A percentile compares a stretch with the other conserved stretches of the same genome.
Evolutionary conservation across 2,888 invertebrate genomes (phyloP).

Genomic region (Petrophora chlorosata): DNA sequence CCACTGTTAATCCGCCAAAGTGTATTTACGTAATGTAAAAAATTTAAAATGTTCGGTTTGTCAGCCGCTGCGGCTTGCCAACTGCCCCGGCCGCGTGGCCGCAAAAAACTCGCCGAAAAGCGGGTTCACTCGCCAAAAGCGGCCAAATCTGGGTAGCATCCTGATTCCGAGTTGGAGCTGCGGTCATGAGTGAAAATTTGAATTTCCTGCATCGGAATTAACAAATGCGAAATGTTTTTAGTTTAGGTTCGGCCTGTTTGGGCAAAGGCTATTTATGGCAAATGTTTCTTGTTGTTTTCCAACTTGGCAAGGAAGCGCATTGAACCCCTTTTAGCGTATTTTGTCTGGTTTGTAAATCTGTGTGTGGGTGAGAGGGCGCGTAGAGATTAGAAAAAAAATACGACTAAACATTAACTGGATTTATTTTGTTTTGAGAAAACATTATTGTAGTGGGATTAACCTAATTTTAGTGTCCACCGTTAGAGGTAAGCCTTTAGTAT

Average conservation of each 20-base stretch:
- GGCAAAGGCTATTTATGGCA: background rate
- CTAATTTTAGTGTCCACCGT: too few species aligned
- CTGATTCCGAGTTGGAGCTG: constrained; percentile 57
- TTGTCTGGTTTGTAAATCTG: too few species aligned
- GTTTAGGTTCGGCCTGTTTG: background rate
- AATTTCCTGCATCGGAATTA: constrained; percentile 32
- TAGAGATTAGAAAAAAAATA: too few species aligned
- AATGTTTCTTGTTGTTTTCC: too few species aligned
- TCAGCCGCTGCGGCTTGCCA: constrained; percentile 52
- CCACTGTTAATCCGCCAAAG: too few species aligned
- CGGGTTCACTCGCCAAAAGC: constrained; percentile 36
- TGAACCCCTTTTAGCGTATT: too few species aligned
- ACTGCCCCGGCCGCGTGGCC: constrained; percentile 42
- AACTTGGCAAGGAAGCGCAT: too few species aligned
- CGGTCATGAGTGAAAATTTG: constrained; percentile 45
- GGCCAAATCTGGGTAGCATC: constrained; percentile 43
- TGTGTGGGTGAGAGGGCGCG: too few species aligned
- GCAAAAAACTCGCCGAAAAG: constrained; percentile 52
- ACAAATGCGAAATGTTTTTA: constrained; percentile 30
- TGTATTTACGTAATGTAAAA: constrained; percentile 43
- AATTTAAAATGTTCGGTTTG: constrained; percentile 39
- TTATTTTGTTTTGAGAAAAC: too few species aligned
- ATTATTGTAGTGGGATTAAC: too few species aligned
- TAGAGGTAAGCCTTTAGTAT: too few species aligned
- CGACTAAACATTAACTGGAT: too few species aligned